Percentiles rank a stretch among this genome's conserved stretches.
These are phyloP conservation scores for Piprites chloris DNA, from an alignment of 2,113 vertebrate species.

Conservation along the genomic window DNA sequence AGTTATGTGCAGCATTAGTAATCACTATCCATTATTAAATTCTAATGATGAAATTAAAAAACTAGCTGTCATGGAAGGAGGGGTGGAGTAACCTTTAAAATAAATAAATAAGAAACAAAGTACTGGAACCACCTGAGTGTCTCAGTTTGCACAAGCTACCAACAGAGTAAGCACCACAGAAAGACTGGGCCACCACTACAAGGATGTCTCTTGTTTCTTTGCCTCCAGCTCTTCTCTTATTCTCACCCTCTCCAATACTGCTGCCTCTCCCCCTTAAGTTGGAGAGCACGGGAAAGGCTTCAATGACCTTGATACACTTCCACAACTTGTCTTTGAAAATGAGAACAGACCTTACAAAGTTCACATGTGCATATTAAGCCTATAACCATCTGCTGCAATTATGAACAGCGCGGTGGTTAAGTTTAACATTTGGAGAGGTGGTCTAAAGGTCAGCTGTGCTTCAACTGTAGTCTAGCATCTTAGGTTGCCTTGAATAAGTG, in stretches of 20 bases:
- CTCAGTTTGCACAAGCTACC: neutral
- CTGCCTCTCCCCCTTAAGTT: neutral
- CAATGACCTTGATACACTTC: conserved; percentile 6
- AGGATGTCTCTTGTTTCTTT: neutral
- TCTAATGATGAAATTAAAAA: neutral
- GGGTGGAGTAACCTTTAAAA: neutral
- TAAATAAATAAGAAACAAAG: neutral
- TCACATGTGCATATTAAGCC: conserved; percentile 20
- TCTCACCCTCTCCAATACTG: too few species aligned
- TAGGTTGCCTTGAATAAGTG: neutral
- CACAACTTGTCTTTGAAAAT: neutral
- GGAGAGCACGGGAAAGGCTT: neutral
- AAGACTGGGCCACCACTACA: neutral
- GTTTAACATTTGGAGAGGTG: conserved; percentile 9
- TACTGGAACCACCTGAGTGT: neutral
- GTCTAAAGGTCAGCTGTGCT: conserved; percentile 32
- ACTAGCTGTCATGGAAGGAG: neutral
- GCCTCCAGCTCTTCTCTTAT: neutral
- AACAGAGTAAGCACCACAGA: neutral
- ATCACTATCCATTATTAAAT: neutral
- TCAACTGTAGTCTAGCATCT: neutral
- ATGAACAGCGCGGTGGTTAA: neutral
- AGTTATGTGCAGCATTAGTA: neutral
- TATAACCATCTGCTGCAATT: conserved; percentile 55
- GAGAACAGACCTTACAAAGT: conserved; percentile 8